phyloP scores from a whole-genome alignment of 2,113 vertebrate species.

The Siniperca chuatsi region DNA sequence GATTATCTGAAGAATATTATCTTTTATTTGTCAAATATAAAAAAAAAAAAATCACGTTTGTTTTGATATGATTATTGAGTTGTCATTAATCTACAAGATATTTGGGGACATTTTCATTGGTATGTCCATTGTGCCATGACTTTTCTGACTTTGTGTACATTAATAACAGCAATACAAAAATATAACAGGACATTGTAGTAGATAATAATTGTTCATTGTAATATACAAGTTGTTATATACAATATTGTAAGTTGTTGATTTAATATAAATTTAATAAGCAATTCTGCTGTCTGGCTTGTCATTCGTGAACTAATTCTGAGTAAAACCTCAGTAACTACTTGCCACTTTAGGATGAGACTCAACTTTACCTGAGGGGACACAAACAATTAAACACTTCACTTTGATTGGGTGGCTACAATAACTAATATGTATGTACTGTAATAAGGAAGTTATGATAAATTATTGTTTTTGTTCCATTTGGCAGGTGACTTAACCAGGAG shows the following conservation, averaged over 20 bases:
- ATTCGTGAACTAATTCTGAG: background rate
- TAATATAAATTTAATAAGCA: background rate
- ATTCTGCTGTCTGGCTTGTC: constrained; percentile 11
- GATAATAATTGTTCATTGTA: background rate
- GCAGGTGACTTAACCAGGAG: background rate
- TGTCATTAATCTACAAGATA: background rate
- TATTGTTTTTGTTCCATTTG: background rate
- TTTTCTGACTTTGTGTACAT: background rate
- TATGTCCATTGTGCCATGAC: constrained; percentile 10
- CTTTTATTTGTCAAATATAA: background rate
- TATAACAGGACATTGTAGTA: background rate
- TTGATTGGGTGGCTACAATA: background rate
- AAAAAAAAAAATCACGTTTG: background rate
- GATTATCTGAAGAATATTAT: background rate
- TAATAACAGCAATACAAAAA: background rate
- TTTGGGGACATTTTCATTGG: background rate
- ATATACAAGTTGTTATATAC: background rate
- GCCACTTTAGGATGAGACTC: background rate
- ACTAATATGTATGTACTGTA: background rate
- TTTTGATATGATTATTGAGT: background rate
- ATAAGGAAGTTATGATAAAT: background rate
- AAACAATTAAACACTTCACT: background rate
- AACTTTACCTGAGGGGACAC: background rate
- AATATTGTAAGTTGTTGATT: constrained; percentile 13
- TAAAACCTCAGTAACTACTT: background rate